These are phyloP conservation scores for Liasis olivaceus DNA, from an alignment of 2,797 vertebrate species.

Conservation along the genomic window DNA sequence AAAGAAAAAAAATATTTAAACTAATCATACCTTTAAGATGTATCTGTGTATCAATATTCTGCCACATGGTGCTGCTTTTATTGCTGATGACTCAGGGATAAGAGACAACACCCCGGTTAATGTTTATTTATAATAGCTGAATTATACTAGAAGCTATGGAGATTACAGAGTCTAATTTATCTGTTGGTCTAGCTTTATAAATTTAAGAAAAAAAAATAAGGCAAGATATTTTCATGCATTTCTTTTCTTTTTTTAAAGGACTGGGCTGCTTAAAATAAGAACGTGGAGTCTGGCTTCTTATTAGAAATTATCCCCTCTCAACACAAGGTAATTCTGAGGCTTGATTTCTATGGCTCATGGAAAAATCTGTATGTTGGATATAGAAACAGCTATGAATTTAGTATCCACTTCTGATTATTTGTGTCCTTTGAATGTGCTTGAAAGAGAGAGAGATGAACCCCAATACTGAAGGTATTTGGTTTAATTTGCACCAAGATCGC, in stretches of 20 bases:
- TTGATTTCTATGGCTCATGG: not conserved
- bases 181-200: not conserved
- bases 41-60: conserved; percentile 64
- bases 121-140: conserved; percentile 52
- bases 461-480: not conserved
- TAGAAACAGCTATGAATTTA: not conserved
- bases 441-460: not conserved
- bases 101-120: conserved; percentile 62
- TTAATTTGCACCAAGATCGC: not conserved
- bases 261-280: not conserved
- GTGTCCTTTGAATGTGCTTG: not conserved
- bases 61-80: conserved; percentile 57
- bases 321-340: not conserved
- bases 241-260: not conserved
- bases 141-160: conserved; percentile 36
- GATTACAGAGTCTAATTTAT: conserved; percentile 43
- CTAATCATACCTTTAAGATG: conserved; percentile 62
- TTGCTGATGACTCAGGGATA: conserved; percentile 63
- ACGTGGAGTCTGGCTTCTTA: not conserved
- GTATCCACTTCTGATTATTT: not conserved
- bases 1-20: conserved; percentile 57
- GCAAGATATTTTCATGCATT: not conserved
- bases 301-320: not conserved
- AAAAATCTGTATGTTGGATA: not conserved
- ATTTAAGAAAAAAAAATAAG: not conserved